These are phyloP conservation scores for Fukomys damarensis DNA, from an alignment of 2,113 vertebrate species.

Conservation along the genomic window DNA sequence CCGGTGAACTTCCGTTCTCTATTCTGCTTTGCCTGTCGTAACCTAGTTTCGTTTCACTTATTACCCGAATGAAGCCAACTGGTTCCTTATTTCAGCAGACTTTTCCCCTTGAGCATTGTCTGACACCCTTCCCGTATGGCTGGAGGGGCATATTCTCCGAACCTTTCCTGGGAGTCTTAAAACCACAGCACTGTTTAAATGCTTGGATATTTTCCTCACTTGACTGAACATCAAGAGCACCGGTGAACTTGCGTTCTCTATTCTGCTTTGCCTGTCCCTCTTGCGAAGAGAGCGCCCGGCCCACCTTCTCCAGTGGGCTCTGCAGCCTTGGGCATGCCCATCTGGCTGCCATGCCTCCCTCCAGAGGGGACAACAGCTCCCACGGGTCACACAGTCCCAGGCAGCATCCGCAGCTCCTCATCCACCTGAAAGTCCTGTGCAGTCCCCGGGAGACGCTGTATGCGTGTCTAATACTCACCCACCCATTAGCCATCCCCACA, in stretches of 20 bases:
- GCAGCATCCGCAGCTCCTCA: neutral
- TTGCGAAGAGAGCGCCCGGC: neutral
- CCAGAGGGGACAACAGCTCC: neutral
- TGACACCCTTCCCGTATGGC: neutral
- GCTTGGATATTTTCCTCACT: neutral
- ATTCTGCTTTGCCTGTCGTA: neutral
- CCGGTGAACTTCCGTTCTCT: neutral
- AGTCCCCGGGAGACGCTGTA: neutral
- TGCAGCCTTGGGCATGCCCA: neutral
- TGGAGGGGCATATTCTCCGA: neutral
- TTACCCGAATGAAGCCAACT: neutral
- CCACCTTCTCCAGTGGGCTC: neutral
- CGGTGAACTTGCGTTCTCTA: neutral
- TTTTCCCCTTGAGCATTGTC: neutral
- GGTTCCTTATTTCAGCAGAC: neutral
- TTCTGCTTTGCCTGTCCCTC: neutral
- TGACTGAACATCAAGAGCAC: neutral
- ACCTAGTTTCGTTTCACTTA: neutral
- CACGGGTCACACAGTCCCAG: neutral
- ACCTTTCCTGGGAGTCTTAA: neutral
- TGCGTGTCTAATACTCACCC: neutral
- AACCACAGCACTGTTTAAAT: neutral
- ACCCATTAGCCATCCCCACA: neutral
- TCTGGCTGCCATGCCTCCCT: neutral
- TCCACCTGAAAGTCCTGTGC: neutral